Percentiles rank a stretch among this genome's conserved stretches.
Conservation (phyloP, 1,140 invertebrate species). For the Lepidurus arcticus region DNA sequence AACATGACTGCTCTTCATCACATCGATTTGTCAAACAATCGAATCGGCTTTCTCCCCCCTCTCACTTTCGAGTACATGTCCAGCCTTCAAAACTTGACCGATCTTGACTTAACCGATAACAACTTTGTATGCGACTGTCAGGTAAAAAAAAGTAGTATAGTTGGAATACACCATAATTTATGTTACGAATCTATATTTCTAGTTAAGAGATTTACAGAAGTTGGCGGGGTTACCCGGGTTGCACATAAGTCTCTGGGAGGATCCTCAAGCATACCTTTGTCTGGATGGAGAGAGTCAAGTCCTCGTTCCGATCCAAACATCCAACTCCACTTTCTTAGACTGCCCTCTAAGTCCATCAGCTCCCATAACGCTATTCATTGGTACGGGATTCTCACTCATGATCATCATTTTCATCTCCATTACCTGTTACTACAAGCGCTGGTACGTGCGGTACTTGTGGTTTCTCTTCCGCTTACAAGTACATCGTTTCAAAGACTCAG, state of each 20-base stretch:
- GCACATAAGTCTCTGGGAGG: slow-evolving; percentile 28
- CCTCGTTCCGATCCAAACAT: neutral
- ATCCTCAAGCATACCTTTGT: slow-evolving; percentile 30
- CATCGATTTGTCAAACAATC: slow-evolving; percentile 32
- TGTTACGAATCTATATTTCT: neutral
- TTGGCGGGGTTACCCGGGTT: slow-evolving; percentile 27
- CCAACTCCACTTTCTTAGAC: neutral
- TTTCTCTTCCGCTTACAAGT: slow-evolving; percentile 4
- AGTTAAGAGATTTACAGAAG: slow-evolving; percentile 26
- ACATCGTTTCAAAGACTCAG: neutral
- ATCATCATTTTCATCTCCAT: neutral
- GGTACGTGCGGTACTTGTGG: slow-evolving; percentile 24
- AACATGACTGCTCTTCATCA: slow-evolving; percentile 1
- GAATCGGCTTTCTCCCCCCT: slow-evolving; percentile 30
- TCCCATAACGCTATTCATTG: neutral
- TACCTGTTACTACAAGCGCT: slow-evolving; percentile 32
- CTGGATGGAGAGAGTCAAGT: slow-evolving; percentile 10
- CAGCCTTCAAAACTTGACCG: neutral
- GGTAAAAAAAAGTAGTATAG: slow-evolving; percentile 12
- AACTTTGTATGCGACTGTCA: slow-evolving; percentile 32
- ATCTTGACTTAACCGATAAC: slow-evolving; percentile 33
- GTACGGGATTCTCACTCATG: neutral
- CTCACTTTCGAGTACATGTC: slow-evolving; percentile 31
- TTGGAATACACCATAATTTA: neutral
- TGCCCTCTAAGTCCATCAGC: neutral